Percentiles rank a stretch among this genome's conserved stretches.
phyloP scores from a whole-genome alignment of 2,113 vertebrate genomes.

The Caretta caretta region DNA sequence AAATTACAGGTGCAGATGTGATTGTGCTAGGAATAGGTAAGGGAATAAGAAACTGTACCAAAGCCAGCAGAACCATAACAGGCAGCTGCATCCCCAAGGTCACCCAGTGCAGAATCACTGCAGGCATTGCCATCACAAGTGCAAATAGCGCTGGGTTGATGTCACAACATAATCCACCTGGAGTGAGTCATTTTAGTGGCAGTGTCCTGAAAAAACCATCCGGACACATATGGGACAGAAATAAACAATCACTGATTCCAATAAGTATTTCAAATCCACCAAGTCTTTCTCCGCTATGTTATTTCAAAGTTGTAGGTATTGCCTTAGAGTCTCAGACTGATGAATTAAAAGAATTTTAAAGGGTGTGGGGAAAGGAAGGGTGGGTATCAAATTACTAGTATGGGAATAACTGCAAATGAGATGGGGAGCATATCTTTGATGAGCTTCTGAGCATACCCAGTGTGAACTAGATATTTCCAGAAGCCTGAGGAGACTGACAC shows the following conservation, averaged over 20 bases:
- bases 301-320: neutral
- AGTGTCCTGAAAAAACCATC: neutral
- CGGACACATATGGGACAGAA: neutral
- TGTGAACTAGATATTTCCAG: neutral
- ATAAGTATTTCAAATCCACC: neutral
- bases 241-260: neutral
- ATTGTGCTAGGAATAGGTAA: neutral
- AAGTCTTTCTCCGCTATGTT: neutral
- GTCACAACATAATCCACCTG: neutral
- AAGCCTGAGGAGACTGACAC: neutral
- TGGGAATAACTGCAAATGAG: accelerated
- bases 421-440: neutral
- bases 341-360: neutral
- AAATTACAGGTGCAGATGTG: neutral
- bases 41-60: neutral
- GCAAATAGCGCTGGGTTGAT: neutral
- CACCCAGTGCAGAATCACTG: neutral
- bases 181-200: neutral
- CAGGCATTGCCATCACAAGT: neutral
- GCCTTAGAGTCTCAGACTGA: neutral
- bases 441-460: neutral
- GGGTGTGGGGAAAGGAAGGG: accelerated
- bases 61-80: neutral
- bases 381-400: accelerated
- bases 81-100: neutral